Conservation (phyloP, 1,140 invertebrate genomes). For the Megalonaias nervosa region DNA sequence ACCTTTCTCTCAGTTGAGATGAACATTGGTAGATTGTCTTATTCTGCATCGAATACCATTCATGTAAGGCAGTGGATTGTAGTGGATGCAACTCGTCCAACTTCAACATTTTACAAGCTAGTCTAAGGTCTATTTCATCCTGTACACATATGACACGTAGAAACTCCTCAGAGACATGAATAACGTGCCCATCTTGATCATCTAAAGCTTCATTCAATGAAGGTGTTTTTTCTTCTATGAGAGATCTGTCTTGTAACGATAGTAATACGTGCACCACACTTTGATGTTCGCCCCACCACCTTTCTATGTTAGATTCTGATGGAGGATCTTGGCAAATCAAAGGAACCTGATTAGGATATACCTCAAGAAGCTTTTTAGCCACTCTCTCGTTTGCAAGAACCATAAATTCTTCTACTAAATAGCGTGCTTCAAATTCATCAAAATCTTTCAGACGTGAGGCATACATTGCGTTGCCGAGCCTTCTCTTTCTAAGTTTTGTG, state of each 20-base stretch:
- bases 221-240: background rate
- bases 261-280: conserved; percentile 17
- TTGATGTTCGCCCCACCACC: conserved; percentile 10
- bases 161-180: conserved; percentile 12
- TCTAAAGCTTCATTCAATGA: background rate
- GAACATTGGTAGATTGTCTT: conserved; percentile 26
- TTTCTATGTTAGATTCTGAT: conserved; percentile 5
- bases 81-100: conserved; percentile 30
- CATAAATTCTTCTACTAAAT: background rate
- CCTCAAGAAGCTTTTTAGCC: background rate
- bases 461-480: conserved; percentile 34
- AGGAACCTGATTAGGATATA: conserved; percentile 10
- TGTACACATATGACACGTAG: too few species aligned
- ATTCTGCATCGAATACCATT: conserved; percentile 37
- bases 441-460: conserved; percentile 43
- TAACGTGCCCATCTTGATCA: conserved; percentile 12
- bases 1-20: too few species aligned
- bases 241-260: conserved; percentile 11
- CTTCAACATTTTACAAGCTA: conserved; percentile 13
- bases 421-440: conserved; percentile 21
- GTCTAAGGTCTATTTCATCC: too few species aligned
- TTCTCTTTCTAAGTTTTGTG: conserved; percentile 28
- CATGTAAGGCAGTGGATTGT: conserved; percentile 24
- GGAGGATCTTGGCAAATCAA: conserved; percentile 25
- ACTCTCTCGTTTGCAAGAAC: background rate